These are phyloP conservation scores for Drosophila paulistorum DNA, from an alignment of 1,140 invertebrate species.

Conservation along the genomic window DNA sequence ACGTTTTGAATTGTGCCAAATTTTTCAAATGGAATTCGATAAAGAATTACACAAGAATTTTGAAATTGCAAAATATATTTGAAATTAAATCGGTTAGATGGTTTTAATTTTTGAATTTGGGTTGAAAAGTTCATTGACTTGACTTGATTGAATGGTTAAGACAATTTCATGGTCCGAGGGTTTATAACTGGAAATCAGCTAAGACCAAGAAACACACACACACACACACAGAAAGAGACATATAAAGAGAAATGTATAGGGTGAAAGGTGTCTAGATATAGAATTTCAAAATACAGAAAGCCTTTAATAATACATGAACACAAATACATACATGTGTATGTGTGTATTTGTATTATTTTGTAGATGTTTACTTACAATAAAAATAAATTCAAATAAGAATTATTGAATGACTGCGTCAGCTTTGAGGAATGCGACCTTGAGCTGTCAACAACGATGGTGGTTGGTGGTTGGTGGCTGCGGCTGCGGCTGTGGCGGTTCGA, in stretches of 20 bases:
- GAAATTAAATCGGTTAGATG: conserved; percentile 42
- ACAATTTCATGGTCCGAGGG: conserved; percentile 50
- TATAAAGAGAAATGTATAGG: neutral
- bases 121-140: conserved; percentile 53
- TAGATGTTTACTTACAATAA: conserved; percentile 8
- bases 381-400: conserved; percentile 45
- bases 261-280: neutral
- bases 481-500: conserved; percentile 18
- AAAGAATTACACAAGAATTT: conserved; percentile 56
- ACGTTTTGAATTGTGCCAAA: conserved; percentile 55
- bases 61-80: conserved; percentile 49
- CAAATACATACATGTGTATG: neutral
- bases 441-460: conserved; percentile 36
- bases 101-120: conserved; percentile 50
- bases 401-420: conserved; percentile 59
- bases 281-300: neutral
- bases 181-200: conserved; percentile 49
- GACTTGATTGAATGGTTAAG: conserved; percentile 24
- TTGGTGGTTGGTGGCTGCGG: neutral
- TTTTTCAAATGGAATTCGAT: conserved; percentile 47
- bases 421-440: conserved; percentile 60
- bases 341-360: neutral
- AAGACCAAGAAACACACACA: conserved; percentile 10
- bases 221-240: neutral
- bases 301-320: neutral